phyloP scores from a whole-genome alignment of 2,888 invertebrate genomes.

The Zonitis immaculata region DNA sequence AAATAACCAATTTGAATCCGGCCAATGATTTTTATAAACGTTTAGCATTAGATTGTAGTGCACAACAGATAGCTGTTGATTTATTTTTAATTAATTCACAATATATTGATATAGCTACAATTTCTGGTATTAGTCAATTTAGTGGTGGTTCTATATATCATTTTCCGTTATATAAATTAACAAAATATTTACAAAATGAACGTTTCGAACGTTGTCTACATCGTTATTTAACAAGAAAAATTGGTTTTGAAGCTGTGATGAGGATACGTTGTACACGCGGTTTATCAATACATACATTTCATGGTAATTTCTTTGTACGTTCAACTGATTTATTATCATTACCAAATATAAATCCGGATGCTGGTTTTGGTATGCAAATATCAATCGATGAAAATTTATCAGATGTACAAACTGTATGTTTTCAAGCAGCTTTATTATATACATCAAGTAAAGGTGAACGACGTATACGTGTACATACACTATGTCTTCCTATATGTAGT shows the following conservation, averaged over 20 bases:
- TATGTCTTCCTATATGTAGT: conserved; percentile 86
- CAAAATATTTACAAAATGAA: conserved; percentile 66
- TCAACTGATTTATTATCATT: conserved; percentile 94
- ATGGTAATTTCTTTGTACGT: conserved; percentile 98
- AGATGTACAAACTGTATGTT: conserved; percentile 85
- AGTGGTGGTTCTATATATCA: conserved; percentile 92
- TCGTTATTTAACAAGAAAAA: conserved; percentile 91
- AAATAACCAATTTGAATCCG: conserved; percentile 83
- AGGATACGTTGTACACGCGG: conserved; percentile 92
- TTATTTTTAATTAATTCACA: conserved; percentile 89
- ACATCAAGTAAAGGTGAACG: conserved; percentile 95
- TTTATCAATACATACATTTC: conserved; percentile 94
- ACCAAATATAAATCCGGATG: conserved; percentile 97
- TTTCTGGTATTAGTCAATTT: conserved; percentile 91
- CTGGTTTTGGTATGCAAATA: conserved; percentile 97
- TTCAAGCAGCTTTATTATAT: conserved; percentile 96
- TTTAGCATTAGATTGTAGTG: conserved; percentile 92
- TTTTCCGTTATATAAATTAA: conserved; percentile 78
- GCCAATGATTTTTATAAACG: conserved; percentile 98
- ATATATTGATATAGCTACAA: conserved; percentile 90
- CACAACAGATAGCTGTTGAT: conserved; percentile 94
- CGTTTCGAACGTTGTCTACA: conserved; percentile 72
- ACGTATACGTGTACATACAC: conserved; percentile 94
- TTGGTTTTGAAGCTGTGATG: conserved; percentile 99
- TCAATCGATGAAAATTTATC: conserved; percentile 87